These are phyloP conservation scores for Erebia ligea DNA, from an alignment of 2,888 invertebrate genomes.

Conservation along the genomic window DNA sequence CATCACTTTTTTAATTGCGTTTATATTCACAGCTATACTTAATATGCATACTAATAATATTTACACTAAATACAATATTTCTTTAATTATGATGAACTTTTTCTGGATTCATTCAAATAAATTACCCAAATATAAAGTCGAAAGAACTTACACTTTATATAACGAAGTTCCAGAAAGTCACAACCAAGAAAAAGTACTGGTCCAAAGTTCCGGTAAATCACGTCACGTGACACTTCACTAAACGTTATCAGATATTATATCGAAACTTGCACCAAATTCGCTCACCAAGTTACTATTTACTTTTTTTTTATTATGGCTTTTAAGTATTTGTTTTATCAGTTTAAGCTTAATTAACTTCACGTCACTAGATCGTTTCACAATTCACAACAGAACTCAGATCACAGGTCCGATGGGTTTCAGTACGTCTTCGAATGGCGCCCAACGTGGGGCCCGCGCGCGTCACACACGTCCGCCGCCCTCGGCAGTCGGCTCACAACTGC, in stretches of 20 bases:
- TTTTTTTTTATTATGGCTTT: constrained; percentile 20
- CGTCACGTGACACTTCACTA: constrained; percentile 58
- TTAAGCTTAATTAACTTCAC: constrained; percentile 13
- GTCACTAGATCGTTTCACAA: constrained; percentile 48
- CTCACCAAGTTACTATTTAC: constrained; percentile 31
- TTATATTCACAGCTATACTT: too few relatives aligned
- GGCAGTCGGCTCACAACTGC: constrained; percentile 66
- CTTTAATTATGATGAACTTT: neutral
- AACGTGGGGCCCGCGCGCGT: constrained; percentile 55
- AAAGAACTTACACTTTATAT: constrained; percentile 49
- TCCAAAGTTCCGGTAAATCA: constrained; percentile 42
- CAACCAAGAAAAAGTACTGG: constrained; percentile 39
- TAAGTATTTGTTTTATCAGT: constrained; percentile 3
- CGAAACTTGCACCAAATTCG: constrained; percentile 39
- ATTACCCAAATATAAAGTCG: neutral
- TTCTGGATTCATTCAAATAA: neutral
- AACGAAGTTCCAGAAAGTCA: constrained; percentile 35
- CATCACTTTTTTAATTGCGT: too few relatives aligned
- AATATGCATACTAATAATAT: too few relatives aligned
- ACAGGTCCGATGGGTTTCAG: constrained; percentile 36
- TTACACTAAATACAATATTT: neutral
- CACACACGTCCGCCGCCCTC: constrained; percentile 51
- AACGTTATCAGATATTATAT: constrained; percentile 42
- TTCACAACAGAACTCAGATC: constrained; percentile 35
- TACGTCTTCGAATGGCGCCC: constrained; percentile 63